Base-by-base conservation (phyloP, 2,888 invertebrate species). In the Shargacucullia verbasci region DNA sequence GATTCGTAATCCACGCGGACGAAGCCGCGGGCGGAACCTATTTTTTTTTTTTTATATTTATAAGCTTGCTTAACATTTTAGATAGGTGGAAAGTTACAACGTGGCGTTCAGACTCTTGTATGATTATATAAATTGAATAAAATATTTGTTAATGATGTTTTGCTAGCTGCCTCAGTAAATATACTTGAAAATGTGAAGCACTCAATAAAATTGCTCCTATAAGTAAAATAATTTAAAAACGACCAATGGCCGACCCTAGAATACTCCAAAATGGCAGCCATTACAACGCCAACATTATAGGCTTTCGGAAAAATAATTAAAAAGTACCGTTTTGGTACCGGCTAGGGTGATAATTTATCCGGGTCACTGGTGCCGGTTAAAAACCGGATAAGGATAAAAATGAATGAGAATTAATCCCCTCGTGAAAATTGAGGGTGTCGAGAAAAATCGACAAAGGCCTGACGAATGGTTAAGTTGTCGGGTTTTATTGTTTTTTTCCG, bases 301-400 rank as follows among this genome's bases (percentile, higher is more conserved):
- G 70, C 74, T 40, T 56, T 61, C 35, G 34, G 47, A 69, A 78
- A 81, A 79, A 82, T 82, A 77, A 84, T 83, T 83, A 80, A 85
- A 84, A 81, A 80, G 72, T 63, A 62, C 69, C 61, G 53, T 60
- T 67, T 54, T 54, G 63, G 67, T 59, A 54, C 60, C 64, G 45
- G 60, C 53, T 27, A 27, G 14, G 31, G 70, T 74, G 70, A 76
- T 81, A 78, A 84, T 79, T 81, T 76, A 81, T 74, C 56, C 63
- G 61, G 55, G 49, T 63, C 61, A 66, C 52, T 39, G 65, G 45
- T 67, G 69, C 53, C 48, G 59, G 57, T 66, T 58, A 69, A 73
- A 76, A 59, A 38, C 52, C 35, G 72, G 68, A 57, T 61, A 37
- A 62, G 61, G 47, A 66, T 64, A 68, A 73, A 78, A 80, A 79